Evolutionary conservation across 2,888 invertebrate species (phyloP), one percentile per base, ranked within the genome.

Genomic region (Microplitis deprimator): DNA sequence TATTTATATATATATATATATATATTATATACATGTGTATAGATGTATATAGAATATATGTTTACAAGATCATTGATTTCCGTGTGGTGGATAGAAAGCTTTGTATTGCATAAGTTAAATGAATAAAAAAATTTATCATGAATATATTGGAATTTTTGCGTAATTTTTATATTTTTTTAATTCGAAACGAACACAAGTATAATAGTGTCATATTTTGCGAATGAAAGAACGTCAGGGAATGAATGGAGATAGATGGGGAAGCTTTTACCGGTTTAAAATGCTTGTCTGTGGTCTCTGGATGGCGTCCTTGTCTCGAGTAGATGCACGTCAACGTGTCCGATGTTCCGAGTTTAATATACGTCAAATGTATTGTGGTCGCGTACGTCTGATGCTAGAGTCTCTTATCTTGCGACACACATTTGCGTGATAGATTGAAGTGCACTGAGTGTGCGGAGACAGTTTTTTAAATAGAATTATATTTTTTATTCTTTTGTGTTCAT

Each of bases 71-170:
- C 50, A 50, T 13, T 50, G 50, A 50, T 50, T 50, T 50, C 50
- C 50, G 50, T 59, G 59, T 20, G 20, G 20, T 6, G 62, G 16
- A 62, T 62, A 62, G 62, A 62, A 62, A 62, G 62, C 62, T 62
- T 62, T 20, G 20, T 62, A n/a, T 59, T 59, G n/a, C 59, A 59
- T 59, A 59, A 59, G 59, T 13, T 59, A n/a, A 5, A 59, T 59
- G 10, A 10, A 29, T 29, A 29, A 29, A 29, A 29, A 29, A 29
- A 29, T 29, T 29, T 29, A 29, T 29, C 29, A 29, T 1, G 29
- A 29, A 29, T 29, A 29, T 29, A 29, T 29, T 4, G 29, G 29
- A 29, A 29, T 29, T 29, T 29, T 29, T 50, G 13, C 50, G 13
- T 50, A 50, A 50, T 50, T 29, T 2, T 2, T 29, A 29, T 29